A percentile compares a stretch with the other conserved stretches of the same genome.
These are phyloP conservation scores for Melanerpes aurifrons DNA, from an alignment of 2,113 vertebrate species.

Conservation along the genomic window DNA sequence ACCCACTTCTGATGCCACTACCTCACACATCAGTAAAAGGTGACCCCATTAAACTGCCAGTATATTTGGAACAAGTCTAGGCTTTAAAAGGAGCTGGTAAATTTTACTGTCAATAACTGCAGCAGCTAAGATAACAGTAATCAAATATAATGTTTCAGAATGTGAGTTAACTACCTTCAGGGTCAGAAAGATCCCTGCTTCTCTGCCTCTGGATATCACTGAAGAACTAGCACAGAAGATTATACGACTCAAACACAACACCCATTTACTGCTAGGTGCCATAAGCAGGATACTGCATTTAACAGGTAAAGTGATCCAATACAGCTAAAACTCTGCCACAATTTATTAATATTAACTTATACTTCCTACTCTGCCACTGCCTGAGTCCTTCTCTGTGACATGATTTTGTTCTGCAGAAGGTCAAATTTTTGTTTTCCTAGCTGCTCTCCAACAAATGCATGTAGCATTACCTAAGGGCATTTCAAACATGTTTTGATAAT, in stretches of 20 bases:
- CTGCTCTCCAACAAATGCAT: neutral
- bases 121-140: constrained; percentile 36
- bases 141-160: constrained; percentile 42
- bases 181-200: neutral
- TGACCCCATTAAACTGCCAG: neutral
- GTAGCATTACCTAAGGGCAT: constrained; percentile 66
- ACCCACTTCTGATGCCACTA: neutral
- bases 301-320: constrained; percentile 2
- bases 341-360: constrained; percentile 13
- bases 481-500: constrained; percentile 69
- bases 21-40: neutral
- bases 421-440: constrained; percentile 66
- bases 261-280: neutral
- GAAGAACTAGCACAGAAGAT: neutral
- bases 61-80: neutral
- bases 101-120: constrained; percentile 38
- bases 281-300: neutral
- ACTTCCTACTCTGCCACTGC: neutral
- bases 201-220: neutral
- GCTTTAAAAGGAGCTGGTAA: constrained; percentile 1
- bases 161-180: neutral
- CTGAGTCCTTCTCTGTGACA: neutral
- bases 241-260: constrained; percentile 21
- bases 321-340: neutral
- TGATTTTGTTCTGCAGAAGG: constrained; percentile 42